phyloP scores from a whole-genome alignment of 2,113 vertebrate species.

The Coptodon rendalli region DNA sequence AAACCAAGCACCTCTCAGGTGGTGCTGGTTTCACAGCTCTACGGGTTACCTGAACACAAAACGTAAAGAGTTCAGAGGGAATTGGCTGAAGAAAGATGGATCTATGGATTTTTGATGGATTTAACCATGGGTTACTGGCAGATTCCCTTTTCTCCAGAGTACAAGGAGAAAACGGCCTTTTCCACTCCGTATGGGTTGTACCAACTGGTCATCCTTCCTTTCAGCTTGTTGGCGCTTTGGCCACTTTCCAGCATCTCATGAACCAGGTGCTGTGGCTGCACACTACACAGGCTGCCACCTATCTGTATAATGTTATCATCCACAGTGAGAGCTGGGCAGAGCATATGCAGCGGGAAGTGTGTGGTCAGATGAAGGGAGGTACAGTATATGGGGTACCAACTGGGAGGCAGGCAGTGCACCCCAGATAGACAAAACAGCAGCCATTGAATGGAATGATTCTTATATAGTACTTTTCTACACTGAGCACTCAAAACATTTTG shows the following conservation, averaged over 20 bases:
- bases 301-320: neutral
- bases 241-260: neutral
- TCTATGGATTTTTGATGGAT: neutral
- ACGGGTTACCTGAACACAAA: neutral
- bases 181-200: neutral
- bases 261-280: neutral
- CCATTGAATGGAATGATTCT: neutral
- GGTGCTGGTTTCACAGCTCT: neutral
- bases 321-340: neutral
- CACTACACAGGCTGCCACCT: neutral
- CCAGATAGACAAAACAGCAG: neutral
- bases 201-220: neutral
- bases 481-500: neutral
- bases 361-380: neutral
- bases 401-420: neutral
- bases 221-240: fast-evolving
- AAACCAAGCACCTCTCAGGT: neutral
- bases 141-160: neutral
- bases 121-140: neutral
- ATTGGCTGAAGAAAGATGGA: neutral
- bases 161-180: neutral
- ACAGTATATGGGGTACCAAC: neutral
- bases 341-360: neutral
- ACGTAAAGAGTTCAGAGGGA: neutral
- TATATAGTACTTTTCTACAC: fast-evolving